Evolutionary conservation across 1,140 invertebrate genomes (phyloP).

Genomic region (Aporrectodea caliginosa): DNA sequence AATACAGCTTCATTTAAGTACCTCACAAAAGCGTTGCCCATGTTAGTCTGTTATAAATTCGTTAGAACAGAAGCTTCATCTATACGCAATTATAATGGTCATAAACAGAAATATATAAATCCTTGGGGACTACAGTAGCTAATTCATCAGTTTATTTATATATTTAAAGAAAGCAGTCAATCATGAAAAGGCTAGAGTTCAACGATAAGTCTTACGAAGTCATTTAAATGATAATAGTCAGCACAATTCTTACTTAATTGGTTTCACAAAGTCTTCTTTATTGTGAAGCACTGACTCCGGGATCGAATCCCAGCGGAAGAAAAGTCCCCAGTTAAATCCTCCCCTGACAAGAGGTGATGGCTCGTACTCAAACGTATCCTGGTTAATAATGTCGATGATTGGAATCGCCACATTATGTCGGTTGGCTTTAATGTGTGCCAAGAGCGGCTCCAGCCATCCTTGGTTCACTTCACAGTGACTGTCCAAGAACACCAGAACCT

Average conservation of each 20-base stretch:
- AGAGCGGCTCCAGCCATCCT: constrained; percentile 91
- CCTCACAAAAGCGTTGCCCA: no score
- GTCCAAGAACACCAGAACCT: constrained; percentile 94
- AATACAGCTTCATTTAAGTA: no score
- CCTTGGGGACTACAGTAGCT: no score
- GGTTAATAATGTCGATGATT: constrained; percentile 97
- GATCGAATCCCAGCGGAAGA: constrained; percentile 51
- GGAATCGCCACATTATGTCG: constrained; percentile 76
- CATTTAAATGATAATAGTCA: no score
- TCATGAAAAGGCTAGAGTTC: no score
- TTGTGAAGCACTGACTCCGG: constrained; percentile 30
- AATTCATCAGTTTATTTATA: no score
- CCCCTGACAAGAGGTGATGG: constrained; percentile 59
- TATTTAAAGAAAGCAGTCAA: no score
- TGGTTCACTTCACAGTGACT: constrained; percentile 90
- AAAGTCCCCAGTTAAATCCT: constrained; percentile 88
- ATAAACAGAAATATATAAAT: no score
- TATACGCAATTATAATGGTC: no score
- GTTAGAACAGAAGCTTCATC: no score
- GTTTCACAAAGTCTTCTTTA: constrained; percentile 30
- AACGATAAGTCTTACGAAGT: no score
- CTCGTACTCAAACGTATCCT: constrained; percentile 94
- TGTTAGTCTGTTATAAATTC: no score
- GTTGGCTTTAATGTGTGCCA: constrained; percentile 86
- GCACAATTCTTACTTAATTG: constrained; percentile 44